A percentile compares a stretch with the other conserved stretches of the same genome.
Conservation (phyloP, 2,888 invertebrate genomes). For the Pandemis cinnamomeana region DNA sequence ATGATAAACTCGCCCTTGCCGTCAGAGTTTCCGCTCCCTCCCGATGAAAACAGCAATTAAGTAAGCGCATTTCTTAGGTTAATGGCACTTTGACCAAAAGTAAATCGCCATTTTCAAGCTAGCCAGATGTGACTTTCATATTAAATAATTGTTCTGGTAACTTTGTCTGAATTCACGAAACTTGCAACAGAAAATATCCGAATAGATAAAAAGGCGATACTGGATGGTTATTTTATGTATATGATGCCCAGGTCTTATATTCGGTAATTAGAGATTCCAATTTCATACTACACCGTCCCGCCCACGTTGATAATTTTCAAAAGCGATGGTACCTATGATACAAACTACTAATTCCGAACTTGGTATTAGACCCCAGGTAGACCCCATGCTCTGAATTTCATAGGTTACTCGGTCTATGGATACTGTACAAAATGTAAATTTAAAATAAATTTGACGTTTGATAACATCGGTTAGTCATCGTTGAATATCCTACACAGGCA, state of each 20-base stretch:
- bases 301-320: no score
- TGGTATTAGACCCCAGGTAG: not conserved
- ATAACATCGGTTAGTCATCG: not conserved
- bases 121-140: slow-evolving; percentile 4
- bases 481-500: not conserved
- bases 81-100: slow-evolving; percentile 8
- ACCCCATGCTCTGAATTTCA: not conserved
- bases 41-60: slow-evolving; percentile 2
- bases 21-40: not conserved
- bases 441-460: not conserved
- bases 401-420: not conserved
- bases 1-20: slow-evolving; percentile 7
- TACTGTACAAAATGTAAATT: not conserved
- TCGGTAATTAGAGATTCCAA: no score
- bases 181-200: not conserved
- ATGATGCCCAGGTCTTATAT: no score
- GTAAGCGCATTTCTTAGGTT: not conserved
- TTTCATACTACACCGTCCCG: no score
- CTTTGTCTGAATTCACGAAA: not conserved
- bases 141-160: not conserved
- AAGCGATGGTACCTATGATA: no score
- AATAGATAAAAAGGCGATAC: not conserved
- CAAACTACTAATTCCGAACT: no score
- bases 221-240: not conserved
- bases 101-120: not conserved